Base-by-base conservation (phyloP, 1,140 invertebrate genomes). In the Andrena cerasifolii region DNA sequence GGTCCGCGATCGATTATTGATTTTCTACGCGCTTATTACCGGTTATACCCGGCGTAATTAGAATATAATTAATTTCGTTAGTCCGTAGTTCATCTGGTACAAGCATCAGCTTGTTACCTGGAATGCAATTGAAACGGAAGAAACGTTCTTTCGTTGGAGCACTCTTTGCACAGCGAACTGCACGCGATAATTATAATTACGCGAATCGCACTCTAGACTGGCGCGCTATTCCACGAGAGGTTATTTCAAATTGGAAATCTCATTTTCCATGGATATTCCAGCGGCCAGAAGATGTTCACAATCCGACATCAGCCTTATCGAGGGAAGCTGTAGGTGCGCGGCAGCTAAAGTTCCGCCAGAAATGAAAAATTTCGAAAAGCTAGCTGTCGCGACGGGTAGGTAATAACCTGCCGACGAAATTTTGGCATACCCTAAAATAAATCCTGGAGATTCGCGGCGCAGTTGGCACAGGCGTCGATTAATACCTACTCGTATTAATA, bases 61-160 rank as follows among this genome's bases (percentile, higher is more conserved):
- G 12, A n/a, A 66, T 21, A n/a, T 54, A 74, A 74, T 66, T 74
- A 66, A 74, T 66, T 33, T 66, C 61, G 61, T 54, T 66, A 54
- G 43, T 51, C 14, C 14, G 61, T 36, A 43, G 31, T 53, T 14
- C 21, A 40, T 45, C 14, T 7, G 28, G 6, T 3, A 18, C 58
- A 33, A 62, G 58, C 70, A 12, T 61, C 68, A 18, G n/a, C 58
- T 72, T 36, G 70, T 62, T 36, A 49, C 21, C 16, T 33, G 26
- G n/a, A 43, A 43, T 8, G n/a, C 31, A 66, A 74, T 74, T 54
- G 72, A 66, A 65, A 66, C 61, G 47, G n/a, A 28, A 24, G 26
- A 31, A 53, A 33, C 49, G 26, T 28, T 21, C 21, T 62, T 73
- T 33, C 26, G 56, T 10, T 36, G 8, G 47, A 62, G 43, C 21